These are phyloP conservation scores for Diarsia dahlii DNA, from an alignment of 2,888 invertebrate species.

Conservation along the genomic window DNA sequence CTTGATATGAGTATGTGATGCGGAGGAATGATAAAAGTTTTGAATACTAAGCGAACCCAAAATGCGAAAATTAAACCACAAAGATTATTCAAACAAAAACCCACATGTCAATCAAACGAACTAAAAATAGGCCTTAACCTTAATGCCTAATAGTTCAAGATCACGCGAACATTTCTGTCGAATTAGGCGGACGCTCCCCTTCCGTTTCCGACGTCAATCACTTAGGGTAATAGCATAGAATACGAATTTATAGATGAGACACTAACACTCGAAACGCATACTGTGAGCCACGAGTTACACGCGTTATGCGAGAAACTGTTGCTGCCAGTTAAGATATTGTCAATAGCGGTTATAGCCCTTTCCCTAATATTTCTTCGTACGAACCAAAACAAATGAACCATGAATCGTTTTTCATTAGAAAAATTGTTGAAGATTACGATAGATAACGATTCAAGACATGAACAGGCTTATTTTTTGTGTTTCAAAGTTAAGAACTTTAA, in stretches of 20 bases:
- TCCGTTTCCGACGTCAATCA: slow-evolving; percentile 40
- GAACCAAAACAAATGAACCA: too few relatives aligned
- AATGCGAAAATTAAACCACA: neutral
- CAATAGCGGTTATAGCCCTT: too few relatives aligned
- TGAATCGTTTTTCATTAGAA: too few relatives aligned
- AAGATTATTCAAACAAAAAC: slow-evolving; percentile 4
- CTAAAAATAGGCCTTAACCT: slow-evolving; percentile 17
- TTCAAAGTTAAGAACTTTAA: too few relatives aligned
- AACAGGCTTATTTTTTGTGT: too few relatives aligned
- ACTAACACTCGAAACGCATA: neutral
- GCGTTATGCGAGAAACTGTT: neutral
- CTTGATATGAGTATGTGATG: neutral
- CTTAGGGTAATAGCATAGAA: slow-evolving; percentile 9
- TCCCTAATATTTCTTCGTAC: too few relatives aligned
- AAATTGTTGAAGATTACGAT: too few relatives aligned
- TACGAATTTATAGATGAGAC: neutral
- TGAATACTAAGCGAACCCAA: neutral
- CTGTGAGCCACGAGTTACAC: neutral
- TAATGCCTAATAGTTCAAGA: slow-evolving; percentile 23
- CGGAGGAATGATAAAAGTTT: neutral
- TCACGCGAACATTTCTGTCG: slow-evolving; percentile 47
- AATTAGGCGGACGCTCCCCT: slow-evolving; percentile 32
- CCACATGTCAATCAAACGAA: neutral
- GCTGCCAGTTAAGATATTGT: too few relatives aligned
- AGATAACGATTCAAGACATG: too few relatives aligned